Evolutionary conservation across 2,888 invertebrate genomes (phyloP), one percentile per base, ranked within the genome.

Genomic region (Heliconius ismenius): DNA sequence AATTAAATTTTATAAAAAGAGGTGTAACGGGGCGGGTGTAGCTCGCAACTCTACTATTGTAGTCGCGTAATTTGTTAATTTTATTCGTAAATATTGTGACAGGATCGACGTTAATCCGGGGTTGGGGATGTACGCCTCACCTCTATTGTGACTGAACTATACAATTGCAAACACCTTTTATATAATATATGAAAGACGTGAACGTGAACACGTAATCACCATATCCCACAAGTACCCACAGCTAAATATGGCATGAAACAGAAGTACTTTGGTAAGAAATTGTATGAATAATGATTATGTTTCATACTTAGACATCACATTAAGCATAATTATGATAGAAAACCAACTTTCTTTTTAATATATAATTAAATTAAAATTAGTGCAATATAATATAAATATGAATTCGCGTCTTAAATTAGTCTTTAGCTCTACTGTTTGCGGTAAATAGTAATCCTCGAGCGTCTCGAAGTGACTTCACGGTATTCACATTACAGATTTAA

Each of bases 71-170:
- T 76, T 79, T 76, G 78, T 76, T 76, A 79, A 79, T 77, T 81
- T 79, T 76, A 78, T 77, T 79, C 77, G 62, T 79, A 80, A 82
- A 82, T 82, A 81, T 82, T 82, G 63, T 81, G 82, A 81, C 82
- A 82, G 74, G 60, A 62, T 77, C 76, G 77, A 76, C 78, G 54
- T 65, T 70, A 60, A 79, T 77, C 80, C 78, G 74, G 77, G 77
- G 77, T 76, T 79, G 75, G 73, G 75, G 78, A 79, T 79, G 43
- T 49, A 49, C 49, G 11, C 39, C 0, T 11, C 39, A 79, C 80
- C 82, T 80, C 80, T 70, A 76, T 39, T 62, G 76, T 65, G 65
- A 75, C 63, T 70, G 21, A 54, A 36, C 63, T 67, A 58, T 54
- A 58, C 76, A 67, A 76, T 78, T 75, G 74, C 64, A 28, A 28